phyloP scores from a whole-genome alignment of 2,888 invertebrate genomes.

The Osmoderma eremita region DNA sequence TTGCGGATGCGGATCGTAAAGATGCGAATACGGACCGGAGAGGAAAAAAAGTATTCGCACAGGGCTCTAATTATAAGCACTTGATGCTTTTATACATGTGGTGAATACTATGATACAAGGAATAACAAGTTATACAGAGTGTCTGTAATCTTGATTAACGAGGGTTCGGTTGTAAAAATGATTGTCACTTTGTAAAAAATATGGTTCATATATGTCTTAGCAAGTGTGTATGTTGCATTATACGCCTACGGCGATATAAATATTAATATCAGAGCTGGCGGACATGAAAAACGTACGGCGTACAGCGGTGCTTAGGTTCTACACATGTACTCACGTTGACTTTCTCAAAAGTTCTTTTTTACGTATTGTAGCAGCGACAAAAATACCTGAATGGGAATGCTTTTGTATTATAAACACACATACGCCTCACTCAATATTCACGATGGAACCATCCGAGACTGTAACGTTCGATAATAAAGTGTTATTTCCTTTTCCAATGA shows the following conservation, averaged over 20 bases:
- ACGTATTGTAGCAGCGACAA: neutral
- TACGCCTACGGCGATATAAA: slow-evolving; percentile 26
- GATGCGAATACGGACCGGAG: no score
- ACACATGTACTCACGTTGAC: neutral
- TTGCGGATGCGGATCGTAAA: no score
- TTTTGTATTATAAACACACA: slow-evolving; percentile 3
- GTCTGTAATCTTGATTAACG: slow-evolving; percentile 30
- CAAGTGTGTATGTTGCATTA: slow-evolving; percentile 16
- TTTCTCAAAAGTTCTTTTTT: slow-evolving; percentile 2
- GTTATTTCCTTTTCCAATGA: slow-evolving; percentile 5
- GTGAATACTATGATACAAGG: no score
- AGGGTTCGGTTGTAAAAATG: slow-evolving; percentile 24
- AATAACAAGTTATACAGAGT: slow-evolving; percentile 6
- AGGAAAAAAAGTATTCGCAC: no score
- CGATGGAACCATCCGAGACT: neutral
- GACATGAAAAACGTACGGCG: neutral
- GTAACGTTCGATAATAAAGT: slow-evolving; percentile 14
- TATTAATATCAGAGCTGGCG: slow-evolving; percentile 17
- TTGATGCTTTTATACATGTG: no score
- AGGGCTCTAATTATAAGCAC: no score
- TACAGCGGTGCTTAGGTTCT: neutral
- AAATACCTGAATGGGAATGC: slow-evolving; percentile 3
- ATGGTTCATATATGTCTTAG: slow-evolving; percentile 10
- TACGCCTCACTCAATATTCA: slow-evolving; percentile 9
- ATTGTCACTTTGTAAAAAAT: slow-evolving; percentile 29